Evolutionary conservation across 1,140 invertebrate species (phyloP).

Genomic region (Microplitis demolitor): DNA sequence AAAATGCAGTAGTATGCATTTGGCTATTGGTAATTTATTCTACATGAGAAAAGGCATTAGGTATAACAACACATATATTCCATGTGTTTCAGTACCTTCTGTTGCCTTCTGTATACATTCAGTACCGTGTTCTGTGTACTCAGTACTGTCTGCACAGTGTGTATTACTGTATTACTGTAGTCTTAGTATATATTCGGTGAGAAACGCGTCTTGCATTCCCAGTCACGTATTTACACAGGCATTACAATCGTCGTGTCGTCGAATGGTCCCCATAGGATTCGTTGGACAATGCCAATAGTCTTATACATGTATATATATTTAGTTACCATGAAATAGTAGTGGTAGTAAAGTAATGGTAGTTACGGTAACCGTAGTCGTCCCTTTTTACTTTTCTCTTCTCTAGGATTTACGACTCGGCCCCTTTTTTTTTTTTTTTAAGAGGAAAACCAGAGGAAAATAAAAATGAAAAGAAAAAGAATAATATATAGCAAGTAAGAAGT

Average conservation of each 20-base stretch:
- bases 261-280: neutral
- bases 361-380: neutral
- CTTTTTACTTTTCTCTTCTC: neutral
- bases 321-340: no score
- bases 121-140: neutral
- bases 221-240: constrained; percentile 20
- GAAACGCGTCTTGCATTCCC: constrained; percentile 18
- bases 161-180: constrained; percentile 21
- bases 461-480: no score
- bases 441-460: no score
- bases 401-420: constrained; percentile 13
- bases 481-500: no score
- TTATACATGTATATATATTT: neutral
- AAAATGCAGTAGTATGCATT: no score
- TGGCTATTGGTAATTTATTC: no score
- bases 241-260: constrained; percentile 10
- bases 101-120: no score
- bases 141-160: neutral
- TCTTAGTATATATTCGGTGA: constrained; percentile 2
- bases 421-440: neutral
- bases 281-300: constrained; percentile 5
- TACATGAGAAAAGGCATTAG: no score
- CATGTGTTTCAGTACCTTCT: no score
- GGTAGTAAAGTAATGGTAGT: no score
- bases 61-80: no score